phyloP scores from a whole-genome alignment of 2,797 vertebrate species.

The Luscinia megarhynchos region DNA sequence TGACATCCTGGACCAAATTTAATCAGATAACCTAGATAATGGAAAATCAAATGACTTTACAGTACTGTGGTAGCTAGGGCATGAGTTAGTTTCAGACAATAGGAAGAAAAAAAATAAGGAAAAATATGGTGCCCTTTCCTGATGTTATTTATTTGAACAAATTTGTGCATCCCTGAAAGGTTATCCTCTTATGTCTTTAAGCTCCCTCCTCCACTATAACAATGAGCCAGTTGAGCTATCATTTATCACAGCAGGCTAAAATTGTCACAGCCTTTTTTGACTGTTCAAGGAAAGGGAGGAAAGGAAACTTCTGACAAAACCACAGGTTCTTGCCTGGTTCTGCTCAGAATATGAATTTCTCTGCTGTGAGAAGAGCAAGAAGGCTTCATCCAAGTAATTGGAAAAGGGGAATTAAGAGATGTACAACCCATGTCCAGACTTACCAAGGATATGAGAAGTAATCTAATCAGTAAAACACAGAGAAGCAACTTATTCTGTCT shows the following conservation, averaged over 20 bases:
- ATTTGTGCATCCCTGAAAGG: slow-evolving; percentile 11
- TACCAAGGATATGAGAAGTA: neutral
- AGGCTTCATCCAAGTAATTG: neutral
- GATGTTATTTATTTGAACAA: slow-evolving; percentile 29
- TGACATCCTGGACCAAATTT: neutral
- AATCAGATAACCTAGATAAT: neutral
- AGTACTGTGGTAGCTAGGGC: neutral
- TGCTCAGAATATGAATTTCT: neutral
- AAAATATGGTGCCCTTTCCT: neutral
- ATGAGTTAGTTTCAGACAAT: neutral
- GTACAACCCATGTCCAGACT: neutral
- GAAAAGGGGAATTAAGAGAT: neutral
- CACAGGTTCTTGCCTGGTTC: neutral
- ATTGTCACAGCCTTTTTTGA: neutral
- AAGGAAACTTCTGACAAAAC: neutral
- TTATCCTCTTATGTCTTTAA: neutral
- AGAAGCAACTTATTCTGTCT: neutral
- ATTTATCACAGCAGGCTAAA: slow-evolving; percentile 28
- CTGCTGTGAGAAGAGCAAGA: neutral
- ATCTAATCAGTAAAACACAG: neutral
- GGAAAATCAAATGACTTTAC: slow-evolving; percentile 4
- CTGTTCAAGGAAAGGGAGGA: neutral
- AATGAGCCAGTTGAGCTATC: neutral
- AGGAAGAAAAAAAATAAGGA: neutral
- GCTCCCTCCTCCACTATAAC: neutral